These are phyloP conservation scores for Microctenopoma lineatum DNA, from an alignment of 2,797 vertebrate genomes.

Conservation along the genomic window DNA sequence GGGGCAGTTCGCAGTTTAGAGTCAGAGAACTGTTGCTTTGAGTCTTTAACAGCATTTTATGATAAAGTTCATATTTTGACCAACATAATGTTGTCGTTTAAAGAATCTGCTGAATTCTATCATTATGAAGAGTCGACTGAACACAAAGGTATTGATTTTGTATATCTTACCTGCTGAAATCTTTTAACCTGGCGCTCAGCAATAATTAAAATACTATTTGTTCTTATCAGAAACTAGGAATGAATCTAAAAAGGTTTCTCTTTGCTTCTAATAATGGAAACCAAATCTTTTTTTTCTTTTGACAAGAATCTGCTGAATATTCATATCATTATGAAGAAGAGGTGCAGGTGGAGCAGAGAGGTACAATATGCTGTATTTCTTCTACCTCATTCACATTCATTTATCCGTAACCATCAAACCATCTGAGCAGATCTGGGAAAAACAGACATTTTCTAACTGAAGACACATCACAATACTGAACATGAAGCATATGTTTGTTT, in stretches of 20 bases:
- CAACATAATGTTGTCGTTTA: conserved; percentile 44
- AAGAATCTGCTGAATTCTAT: conserved; percentile 81
- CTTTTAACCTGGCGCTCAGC: neutral
- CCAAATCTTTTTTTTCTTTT: conserved; percentile 7
- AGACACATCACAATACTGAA: too few relatives aligned
- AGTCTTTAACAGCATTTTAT: neutral
- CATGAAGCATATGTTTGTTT: too few relatives aligned
- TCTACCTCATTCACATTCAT: conserved; percentile 11
- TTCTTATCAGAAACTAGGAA: neutral
- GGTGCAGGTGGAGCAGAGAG: conserved; percentile 63
- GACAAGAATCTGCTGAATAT: conserved; percentile 62
- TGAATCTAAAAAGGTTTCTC: neutral
- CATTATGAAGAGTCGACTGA: conserved; percentile 80
- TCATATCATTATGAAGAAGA: conserved; percentile 65
- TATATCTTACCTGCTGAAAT: neutral
- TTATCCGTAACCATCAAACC: conserved; percentile 21
- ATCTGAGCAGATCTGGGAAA: conserved; percentile 42
- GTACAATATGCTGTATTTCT: conserved; percentile 36
- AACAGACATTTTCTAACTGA: neutral
- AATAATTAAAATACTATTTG: conserved; percentile 2
- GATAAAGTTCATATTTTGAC: neutral
- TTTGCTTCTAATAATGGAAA: conserved; percentile 4
- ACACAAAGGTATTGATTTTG: conserved; percentile 76
- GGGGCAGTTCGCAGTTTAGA: neutral
- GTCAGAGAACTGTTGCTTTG: neutral